phyloP scores from a whole-genome alignment of 2,113 vertebrate genomes.

The Probosciger aterrimus region DNA sequence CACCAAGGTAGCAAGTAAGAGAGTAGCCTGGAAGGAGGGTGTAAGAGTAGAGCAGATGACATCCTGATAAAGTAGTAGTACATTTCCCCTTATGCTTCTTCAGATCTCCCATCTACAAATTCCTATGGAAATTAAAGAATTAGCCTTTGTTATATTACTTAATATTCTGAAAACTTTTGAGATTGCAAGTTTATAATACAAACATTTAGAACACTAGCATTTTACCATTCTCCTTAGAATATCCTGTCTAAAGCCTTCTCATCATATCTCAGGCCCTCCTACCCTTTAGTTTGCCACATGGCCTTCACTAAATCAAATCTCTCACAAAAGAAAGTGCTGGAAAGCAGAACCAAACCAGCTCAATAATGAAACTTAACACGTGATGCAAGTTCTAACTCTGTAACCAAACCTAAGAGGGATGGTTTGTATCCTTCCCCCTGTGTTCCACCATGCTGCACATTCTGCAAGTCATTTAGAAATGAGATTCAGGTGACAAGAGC shows the following conservation, averaged over 20 bases:
- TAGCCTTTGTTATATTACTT: neutral
- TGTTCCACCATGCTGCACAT: fast-evolving
- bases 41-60: neutral
- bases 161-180: neutral
- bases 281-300: neutral
- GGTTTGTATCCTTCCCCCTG: fast-evolving
- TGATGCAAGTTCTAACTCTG: neutral
- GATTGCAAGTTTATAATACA: neutral
- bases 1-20: neutral
- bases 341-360: fast-evolving
- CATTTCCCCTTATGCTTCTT: fast-evolving
- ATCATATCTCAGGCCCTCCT: neutral
- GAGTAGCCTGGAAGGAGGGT: neutral
- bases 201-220: fast-evolving
- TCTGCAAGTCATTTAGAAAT: fast-evolving
- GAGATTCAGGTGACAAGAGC: neutral
- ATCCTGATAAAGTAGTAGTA: neutral
- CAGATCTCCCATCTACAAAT: neutral
- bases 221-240: fast-evolving
- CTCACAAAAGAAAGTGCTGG: neutral
- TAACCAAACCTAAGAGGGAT: neutral
- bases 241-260: neutral
- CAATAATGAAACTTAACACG: fast-evolving
- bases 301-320: neutral
- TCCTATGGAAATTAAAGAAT: neutral